Evolutionary conservation across 2,113 vertebrate species (phyloP).

Genomic region (Hippolais icterina): DNA sequence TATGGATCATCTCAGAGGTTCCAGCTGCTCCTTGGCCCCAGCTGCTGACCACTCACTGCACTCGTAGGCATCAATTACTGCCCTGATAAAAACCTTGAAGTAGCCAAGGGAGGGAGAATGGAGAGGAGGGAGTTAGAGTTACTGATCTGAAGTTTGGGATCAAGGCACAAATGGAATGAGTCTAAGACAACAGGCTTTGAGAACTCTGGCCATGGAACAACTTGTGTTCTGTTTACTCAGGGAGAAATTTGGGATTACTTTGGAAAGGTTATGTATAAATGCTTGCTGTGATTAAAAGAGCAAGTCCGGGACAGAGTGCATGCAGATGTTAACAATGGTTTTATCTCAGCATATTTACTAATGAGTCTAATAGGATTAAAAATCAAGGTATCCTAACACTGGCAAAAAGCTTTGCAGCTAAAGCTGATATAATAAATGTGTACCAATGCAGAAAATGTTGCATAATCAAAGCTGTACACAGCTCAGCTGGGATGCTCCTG

Average conservation of each 20-base stretch:
- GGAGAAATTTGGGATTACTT: not conserved
- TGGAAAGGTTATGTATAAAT: not conserved
- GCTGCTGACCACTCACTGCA: not conserved
- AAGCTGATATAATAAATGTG: not conserved
- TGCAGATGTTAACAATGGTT: not conserved
- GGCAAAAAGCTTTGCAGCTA: not conserved
- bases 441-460: not conserved
- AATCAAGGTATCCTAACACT: not conserved
- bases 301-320: not conserved
- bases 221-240: not conserved
- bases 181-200: not conserved
- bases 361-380: not conserved
- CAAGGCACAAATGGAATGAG: not conserved
- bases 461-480: not conserved
- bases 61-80: not conserved
- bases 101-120: not conserved
- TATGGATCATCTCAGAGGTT: not conserved
- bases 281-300: not conserved
- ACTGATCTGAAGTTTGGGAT: not conserved
- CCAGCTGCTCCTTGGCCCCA: rapidly evolving
- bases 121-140: not conserved
- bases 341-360: not conserved
- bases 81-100: not conserved
- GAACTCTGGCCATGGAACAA: not conserved
- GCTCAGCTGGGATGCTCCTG: not conserved